phyloP scores from a whole-genome alignment of 2,888 invertebrate genomes.

The Habrosyne pyritoides region DNA sequence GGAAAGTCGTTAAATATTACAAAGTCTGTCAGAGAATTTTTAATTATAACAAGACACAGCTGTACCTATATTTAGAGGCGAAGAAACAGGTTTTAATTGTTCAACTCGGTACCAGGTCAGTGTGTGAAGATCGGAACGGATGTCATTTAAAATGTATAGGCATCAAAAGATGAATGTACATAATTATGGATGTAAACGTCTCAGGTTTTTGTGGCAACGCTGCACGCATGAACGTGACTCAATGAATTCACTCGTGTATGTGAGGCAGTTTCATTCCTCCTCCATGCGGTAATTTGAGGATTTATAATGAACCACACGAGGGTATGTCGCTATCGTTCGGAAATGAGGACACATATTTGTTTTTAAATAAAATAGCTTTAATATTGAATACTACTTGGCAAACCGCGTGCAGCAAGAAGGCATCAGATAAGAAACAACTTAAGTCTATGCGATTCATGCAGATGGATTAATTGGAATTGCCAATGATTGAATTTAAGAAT shows the following conservation, averaged over 20 bases:
- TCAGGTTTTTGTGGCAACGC: slow-evolving; percentile 11
- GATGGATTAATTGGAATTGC: slow-evolving; percentile 6
- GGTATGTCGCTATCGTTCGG: slow-evolving; percentile 39
- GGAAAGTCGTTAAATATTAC: slow-evolving; percentile 28
- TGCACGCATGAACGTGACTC: slow-evolving; percentile 33
- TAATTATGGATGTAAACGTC: background rate
- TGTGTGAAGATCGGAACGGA: slow-evolving; percentile 6
- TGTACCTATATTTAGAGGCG: background rate
- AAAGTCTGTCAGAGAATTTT: slow-evolving; percentile 13
- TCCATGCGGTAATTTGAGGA: slow-evolving; percentile 54
- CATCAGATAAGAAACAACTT: background rate
- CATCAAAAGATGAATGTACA: slow-evolving; percentile 7
- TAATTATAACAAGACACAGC: background rate
- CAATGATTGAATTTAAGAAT: slow-evolving; percentile 10
- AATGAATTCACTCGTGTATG: slow-evolving; percentile 41
- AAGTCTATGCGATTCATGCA: background rate
- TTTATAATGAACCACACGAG: slow-evolving; percentile 57
- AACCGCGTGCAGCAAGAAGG: background rate
- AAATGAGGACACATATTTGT: slow-evolving; percentile 42
- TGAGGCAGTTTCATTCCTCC: slow-evolving; percentile 51
- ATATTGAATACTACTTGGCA: background rate
- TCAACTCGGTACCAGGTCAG: background rate
- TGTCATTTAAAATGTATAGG: slow-evolving; percentile 12
- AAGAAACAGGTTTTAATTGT: background rate
- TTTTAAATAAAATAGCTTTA: slow-evolving; percentile 43